Percentiles rank a stretch among this genome's conserved stretches.
phyloP scores from a whole-genome alignment of 2,888 invertebrate genomes.

The Drosophila nr. perissopoda region DNA sequence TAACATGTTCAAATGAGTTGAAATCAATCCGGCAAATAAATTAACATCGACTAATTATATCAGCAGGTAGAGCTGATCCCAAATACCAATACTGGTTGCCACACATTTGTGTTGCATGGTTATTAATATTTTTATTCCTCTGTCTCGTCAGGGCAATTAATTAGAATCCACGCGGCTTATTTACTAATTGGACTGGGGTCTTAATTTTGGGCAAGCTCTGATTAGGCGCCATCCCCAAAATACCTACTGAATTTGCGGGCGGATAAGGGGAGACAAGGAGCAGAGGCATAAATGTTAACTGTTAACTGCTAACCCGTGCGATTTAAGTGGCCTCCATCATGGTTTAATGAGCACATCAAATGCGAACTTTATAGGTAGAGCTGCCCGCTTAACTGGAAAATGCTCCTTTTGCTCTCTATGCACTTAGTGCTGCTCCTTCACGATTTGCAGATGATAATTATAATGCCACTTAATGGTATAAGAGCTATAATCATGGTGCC shows the following conservation, averaged over 20 bases:
- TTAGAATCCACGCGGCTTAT: constrained; percentile 63
- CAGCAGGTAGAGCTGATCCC: not conserved
- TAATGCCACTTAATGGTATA: constrained; percentile 72
- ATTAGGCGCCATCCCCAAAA: constrained; percentile 43
- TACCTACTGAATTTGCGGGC: constrained; percentile 14
- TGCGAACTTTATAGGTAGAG: constrained; percentile 59
- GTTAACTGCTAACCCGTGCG: constrained; percentile 44
- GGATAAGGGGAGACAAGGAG: constrained; percentile 58
- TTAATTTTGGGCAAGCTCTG: constrained; percentile 36
- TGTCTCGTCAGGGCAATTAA: constrained; percentile 53
- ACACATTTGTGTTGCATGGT: not conserved
- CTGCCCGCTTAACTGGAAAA: constrained; percentile 27
- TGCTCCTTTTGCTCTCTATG: constrained; percentile 12
- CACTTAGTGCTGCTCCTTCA: constrained; percentile 10
- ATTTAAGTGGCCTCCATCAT: constrained; percentile 56
- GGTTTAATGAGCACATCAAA: constrained; percentile 72
- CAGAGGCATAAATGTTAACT: constrained; percentile 47
- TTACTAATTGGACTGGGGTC: constrained; percentile 60
- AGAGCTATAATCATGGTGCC: constrained; percentile 32
- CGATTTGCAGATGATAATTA: constrained; percentile 68
- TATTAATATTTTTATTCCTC: not conserved
- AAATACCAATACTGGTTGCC: not conserved
- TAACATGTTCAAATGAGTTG: not conserved
- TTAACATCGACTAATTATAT: not conserved
- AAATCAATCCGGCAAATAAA: not conserved